Conservation (phyloP, 2,113 vertebrate genomes). For the Hippopotamus amphibius region DNA sequence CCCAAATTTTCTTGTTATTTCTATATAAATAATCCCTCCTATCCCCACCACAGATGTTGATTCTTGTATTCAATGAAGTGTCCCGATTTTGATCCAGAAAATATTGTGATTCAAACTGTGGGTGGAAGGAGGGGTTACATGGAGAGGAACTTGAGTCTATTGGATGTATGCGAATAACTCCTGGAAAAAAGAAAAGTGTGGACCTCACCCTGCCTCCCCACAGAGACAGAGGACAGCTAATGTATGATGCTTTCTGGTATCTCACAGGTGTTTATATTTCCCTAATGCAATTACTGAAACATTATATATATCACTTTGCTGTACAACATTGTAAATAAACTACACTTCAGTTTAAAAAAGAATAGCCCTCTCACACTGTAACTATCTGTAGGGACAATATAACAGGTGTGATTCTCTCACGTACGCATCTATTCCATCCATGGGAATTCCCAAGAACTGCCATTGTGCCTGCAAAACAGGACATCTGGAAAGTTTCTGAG, state of each 20-base stretch:
- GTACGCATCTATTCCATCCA: not conserved
- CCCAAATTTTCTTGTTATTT: not conserved
- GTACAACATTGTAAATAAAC: not conserved
- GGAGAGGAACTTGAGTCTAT: not conserved
- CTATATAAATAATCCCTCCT: not conserved
- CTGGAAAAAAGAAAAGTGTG: not conserved
- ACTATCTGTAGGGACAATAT: not conserved
- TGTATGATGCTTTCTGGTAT: not conserved
- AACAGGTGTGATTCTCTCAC: not conserved
- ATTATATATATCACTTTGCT: not conserved
- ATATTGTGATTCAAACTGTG: not conserved
- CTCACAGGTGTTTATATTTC: not conserved
- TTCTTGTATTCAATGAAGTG: not conserved
- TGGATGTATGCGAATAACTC: not conserved
- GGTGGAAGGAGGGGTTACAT: not conserved
- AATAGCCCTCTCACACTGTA: not conserved
- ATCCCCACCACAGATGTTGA: not conserved
- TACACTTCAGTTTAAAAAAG: not conserved
- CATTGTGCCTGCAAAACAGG: not conserved
- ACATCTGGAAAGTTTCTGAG: not conserved
- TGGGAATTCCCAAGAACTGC: not conserved
- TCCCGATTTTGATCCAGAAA: constrained; percentile 13
- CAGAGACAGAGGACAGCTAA: not conserved
- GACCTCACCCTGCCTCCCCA: not conserved
- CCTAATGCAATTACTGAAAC: not conserved